phyloP scores from a whole-genome alignment of 2,113 vertebrate genomes.

The Rhagologus leucostigma region DNA sequence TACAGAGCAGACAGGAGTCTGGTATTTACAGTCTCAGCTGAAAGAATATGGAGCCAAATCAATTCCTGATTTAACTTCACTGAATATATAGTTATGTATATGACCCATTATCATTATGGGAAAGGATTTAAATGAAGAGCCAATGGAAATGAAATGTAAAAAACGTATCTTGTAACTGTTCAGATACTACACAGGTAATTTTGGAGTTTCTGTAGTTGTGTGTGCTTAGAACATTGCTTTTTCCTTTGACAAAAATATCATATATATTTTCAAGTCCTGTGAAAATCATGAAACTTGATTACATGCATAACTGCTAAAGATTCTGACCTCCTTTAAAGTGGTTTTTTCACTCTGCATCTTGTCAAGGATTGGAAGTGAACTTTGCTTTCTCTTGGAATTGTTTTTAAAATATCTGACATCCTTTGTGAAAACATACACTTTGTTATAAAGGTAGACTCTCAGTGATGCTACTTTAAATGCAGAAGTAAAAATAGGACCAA shows the following conservation, averaged over 20 bases:
- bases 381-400: background rate
- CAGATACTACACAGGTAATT: background rate
- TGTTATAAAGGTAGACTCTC: background rate
- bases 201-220: background rate
- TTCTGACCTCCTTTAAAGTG: background rate
- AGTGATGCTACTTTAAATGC: background rate
- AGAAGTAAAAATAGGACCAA: background rate
- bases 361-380: background rate
- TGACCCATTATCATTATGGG: background rate
- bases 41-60: background rate
- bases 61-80: background rate
- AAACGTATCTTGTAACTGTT: background rate
- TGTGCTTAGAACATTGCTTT: background rate
- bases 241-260: constrained; percentile 24
- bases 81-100: background rate
- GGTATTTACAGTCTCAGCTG: constrained; percentile 18
- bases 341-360: background rate
- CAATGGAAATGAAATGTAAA: background rate
- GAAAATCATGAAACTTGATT: background rate
- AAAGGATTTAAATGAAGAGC: background rate
- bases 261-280: constrained; percentile 14
- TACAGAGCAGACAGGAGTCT: background rate
- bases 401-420: background rate
- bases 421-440: background rate
- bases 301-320: background rate